Evolutionary conservation across 2,797 vertebrate species (phyloP), one percentile per base, ranked within the genome.

Genomic region (Poeciliopsis turneri): DNA sequence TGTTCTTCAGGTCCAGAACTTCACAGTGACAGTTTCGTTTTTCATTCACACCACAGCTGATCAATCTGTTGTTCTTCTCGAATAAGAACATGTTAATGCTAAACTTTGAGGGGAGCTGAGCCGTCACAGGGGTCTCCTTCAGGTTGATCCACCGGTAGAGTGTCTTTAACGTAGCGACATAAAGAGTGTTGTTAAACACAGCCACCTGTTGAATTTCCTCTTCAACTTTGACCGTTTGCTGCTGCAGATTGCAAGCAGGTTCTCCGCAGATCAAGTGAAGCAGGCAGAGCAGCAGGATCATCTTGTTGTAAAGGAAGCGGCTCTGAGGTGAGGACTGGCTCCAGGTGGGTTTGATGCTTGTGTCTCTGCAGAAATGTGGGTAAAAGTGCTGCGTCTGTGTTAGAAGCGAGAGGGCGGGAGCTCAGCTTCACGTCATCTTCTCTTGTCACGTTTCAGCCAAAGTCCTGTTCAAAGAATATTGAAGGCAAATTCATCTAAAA

Each of bases 141-240:
- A 46, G 13, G 45, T 46, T 46, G 45, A 46, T 13, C 45, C 45
- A 46, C 45, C 45, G 4, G 15, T 33, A 16, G 13, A 61, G 92
- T 78, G 79, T 95, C 84, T 95, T 88, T 73, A 94, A 94, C 36
- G 96, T 96, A 28, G 95, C 23, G 9, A 53, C 23, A 10, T 53
- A 53, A 53, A 53, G 51, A 53, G 1, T 3, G 51, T 53, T 53
- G 51, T 8, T 25, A 4, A 5, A 23, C 6, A 53, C 23, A 9
- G 9, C 51, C 51, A 53, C 23, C 23, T 53, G 51, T 23, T 25
- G 51, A 53, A 53, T 53, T 4, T 53, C 51, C 8, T 9, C 51
- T 8, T 53, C 8, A 25, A 11, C 20, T 2, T 8, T 2, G 23
- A 53, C 23, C 45, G 0, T 5, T 46, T 46, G 4, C 2, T 30